Base-by-base conservation (phyloP, 2,113 vertebrate species). In the Scalopus aquaticus region DNA sequence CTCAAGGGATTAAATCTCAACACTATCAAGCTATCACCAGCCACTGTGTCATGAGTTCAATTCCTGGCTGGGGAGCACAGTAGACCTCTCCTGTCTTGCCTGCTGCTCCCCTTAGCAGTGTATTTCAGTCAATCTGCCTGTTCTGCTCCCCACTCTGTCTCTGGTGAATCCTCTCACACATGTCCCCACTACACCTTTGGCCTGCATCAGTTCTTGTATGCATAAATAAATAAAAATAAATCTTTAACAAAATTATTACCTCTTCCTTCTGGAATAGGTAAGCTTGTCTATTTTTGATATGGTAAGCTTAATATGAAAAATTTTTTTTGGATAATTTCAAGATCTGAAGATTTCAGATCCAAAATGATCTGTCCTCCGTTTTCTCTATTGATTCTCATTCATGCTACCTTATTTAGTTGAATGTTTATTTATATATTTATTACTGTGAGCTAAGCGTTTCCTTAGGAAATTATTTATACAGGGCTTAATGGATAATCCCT, bases 311-410 rank as follows among this genome's bases (percentile, higher is more conserved):
- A 5, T 49, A n/a, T 19, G 4, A 19, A 54, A 54, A 54, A 62
- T 30, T 58, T 51, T 60, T 87, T 62, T 83, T 15, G 32, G 22
- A 16, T 92, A 49, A 90, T 92, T 93, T 79, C n/a, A 95, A 26
- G 51, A 20, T 60, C 15, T 60, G 2, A 9, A 49, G 90, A 90
- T 93, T 83, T 28, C 92, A 19, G 24, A 87, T 42, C 35, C 84
- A 28, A 94, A 73, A 67, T 49, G 2, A 60, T 86, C n/a, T 62
- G 28, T 9, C 32, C 20, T 62, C 3, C 11, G 13, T 37, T 83
- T 77, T 79, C 70, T 2, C 6, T 49, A 3, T 49, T 20, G 49
- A 3, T 64, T 92, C 28, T 82, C 56, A 30, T 1, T 58, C 32
- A 20, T 51, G 32, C 46, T 9, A 51, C 11, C 37, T 51, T 20